Evolutionary conservation across 2,113 vertebrate species (phyloP).

Genomic region (Manacus vitellinus): DNA sequence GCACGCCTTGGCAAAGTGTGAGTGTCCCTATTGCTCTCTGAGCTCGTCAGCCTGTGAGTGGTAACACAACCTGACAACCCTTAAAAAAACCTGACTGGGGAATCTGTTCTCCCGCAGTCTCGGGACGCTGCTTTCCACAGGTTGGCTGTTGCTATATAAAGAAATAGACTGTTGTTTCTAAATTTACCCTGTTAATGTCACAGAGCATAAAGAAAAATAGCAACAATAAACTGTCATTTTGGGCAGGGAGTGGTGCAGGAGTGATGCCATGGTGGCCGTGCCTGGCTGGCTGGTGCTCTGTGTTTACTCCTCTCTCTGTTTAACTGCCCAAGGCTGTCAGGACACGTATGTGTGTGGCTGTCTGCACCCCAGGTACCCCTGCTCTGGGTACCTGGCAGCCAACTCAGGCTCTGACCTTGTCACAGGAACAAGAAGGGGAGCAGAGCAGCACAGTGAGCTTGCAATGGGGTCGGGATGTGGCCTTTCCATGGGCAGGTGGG

Average conservation of each 20-base stretch:
- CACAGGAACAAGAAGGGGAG: rapidly evolving
- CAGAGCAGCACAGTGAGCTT: rapidly evolving
- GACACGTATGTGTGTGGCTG: background rate
- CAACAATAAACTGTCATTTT: background rate
- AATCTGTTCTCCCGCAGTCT: background rate
- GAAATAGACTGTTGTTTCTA: background rate
- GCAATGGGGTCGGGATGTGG: rapidly evolving
- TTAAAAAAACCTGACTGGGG: rapidly evolving
- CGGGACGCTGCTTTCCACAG: background rate
- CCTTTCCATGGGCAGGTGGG: background rate
- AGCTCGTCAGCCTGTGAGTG: background rate
- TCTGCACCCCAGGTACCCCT: background rate
- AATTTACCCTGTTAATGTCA: background rate
- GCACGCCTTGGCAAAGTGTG: rapidly evolving
- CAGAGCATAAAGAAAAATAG: background rate
- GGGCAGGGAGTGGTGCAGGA: background rate
- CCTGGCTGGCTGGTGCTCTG: background rate
- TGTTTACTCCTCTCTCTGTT: background rate
- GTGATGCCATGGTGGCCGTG: rapidly evolving
- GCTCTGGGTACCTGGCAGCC: rapidly evolving
- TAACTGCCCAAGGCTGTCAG: background rate
- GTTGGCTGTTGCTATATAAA: background rate
- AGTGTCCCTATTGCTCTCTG: background rate
- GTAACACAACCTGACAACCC: background rate
- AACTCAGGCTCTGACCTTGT: rapidly evolving